Conservation (phyloP, 2,888 invertebrate genomes). For the Sisyra terminalis region DNA sequence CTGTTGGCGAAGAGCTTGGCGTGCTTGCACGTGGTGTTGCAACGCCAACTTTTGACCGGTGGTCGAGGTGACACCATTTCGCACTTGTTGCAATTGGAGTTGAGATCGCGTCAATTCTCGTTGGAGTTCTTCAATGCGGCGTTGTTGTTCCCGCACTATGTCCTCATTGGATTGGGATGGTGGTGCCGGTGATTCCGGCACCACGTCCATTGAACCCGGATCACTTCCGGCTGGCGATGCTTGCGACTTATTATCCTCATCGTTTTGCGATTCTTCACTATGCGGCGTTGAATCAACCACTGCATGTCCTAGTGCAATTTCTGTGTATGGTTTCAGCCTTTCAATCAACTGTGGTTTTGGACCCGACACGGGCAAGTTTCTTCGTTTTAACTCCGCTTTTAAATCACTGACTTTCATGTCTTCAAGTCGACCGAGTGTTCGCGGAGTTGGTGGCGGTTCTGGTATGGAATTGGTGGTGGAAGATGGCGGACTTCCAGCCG, state of each 20-base stretch:
- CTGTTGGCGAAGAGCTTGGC: constrained; percentile 28
- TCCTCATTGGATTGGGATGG: constrained; percentile 35
- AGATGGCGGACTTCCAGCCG: constrained; percentile 22
- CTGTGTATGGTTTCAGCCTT: constrained; percentile 60
- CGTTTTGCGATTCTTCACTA: constrained; percentile 17
- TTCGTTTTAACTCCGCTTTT: constrained; percentile 83
- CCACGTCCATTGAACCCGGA: constrained; percentile 20
- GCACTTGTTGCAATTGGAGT: constrained; percentile 52
- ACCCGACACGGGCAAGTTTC: constrained; percentile 89
- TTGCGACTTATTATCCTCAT: constrained; percentile 17
- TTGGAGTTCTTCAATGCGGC: constrained; percentile 77
- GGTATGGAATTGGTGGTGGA: constrained; percentile 26
- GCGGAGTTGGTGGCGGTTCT: constrained; percentile 19
- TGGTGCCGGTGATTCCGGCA: constrained; percentile 9
- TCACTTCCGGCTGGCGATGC: constrained; percentile 32
- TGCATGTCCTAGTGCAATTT: constrained; percentile 25
- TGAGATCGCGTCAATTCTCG: constrained; percentile 64
- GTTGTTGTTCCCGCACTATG: constrained; percentile 66
- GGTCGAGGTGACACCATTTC: constrained; percentile 4
- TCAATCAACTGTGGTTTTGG: constrained; percentile 92
- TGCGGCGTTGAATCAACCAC: constrained; percentile 26
- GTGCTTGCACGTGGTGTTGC: constrained; percentile 19
- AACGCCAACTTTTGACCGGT: constrained; percentile 23
- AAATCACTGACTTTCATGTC: constrained; percentile 94
- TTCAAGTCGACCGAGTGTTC: constrained; percentile 54